A percentile compares a stretch with the other conserved stretches of the same genome.
Evolutionary conservation across 2,888 invertebrate genomes (phyloP).

Genomic region (Limnephilus rhombicus): DNA sequence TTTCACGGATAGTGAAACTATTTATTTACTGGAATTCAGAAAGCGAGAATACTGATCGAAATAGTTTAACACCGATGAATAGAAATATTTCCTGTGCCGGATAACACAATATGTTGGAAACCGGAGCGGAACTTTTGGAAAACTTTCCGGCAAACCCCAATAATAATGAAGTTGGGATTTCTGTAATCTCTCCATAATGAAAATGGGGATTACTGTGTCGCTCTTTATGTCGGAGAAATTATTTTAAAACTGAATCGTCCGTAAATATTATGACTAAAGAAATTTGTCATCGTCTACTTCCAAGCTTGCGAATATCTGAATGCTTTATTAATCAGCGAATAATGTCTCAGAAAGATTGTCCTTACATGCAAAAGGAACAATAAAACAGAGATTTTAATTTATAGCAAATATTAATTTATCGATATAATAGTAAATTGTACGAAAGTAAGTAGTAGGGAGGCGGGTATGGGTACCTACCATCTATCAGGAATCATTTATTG

Average conservation of each 20-base stretch:
- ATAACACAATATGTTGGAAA: background rate
- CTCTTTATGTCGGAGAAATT: background rate
- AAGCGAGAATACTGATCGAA: background rate
- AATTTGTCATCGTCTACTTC: background rate
- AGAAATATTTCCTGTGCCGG: background rate
- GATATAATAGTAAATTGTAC: background rate
- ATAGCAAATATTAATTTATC: background rate
- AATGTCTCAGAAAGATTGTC: background rate
- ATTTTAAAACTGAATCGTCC: background rate
- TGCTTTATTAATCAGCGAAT: background rate
- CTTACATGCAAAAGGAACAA: too few species aligned
- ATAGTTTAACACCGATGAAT: background rate
- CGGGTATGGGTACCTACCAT: too few species aligned
- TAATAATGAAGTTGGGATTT: background rate
- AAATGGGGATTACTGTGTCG: slow-evolving; percentile 22
- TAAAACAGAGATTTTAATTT: too few species aligned
- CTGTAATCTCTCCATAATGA: slow-evolving; percentile 32
- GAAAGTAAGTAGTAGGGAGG: background rate
- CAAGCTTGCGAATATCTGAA: background rate
- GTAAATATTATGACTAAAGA: background rate
- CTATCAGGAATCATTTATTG: too few species aligned
- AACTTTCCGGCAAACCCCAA: slow-evolving; percentile 19
- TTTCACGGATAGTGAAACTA: background rate
- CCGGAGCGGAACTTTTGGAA: background rate
- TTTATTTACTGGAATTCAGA: background rate